Evolutionary conservation across 2,888 invertebrate species (phyloP).

Genomic region (Orchesella flavescens): DNA sequence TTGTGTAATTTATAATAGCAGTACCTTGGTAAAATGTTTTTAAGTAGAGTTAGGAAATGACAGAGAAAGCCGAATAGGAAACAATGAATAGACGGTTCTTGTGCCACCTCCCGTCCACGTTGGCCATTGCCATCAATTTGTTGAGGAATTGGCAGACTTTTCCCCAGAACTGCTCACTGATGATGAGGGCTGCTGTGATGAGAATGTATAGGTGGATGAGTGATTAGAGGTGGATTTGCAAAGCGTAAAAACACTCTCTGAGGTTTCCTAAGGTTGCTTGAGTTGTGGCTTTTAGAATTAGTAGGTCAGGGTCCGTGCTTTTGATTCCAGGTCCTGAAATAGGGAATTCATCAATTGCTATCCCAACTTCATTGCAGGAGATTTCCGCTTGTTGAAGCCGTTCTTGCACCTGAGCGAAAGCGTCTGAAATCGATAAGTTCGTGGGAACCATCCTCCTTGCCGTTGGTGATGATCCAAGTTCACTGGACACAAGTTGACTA

Average conservation of each 20-base stretch:
- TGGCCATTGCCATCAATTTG: conserved; percentile 31
- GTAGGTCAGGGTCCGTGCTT: conserved; percentile 87
- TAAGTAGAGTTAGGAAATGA: conserved; percentile 49
- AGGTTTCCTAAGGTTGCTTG: conserved; percentile 90
- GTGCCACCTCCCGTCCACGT: not conserved
- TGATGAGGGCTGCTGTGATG: conserved; percentile 36
- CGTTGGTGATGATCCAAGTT: conserved; percentile 77
- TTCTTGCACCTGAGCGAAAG: conserved; percentile 89
- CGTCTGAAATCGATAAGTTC: conserved; percentile 86
- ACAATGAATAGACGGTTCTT: conserved; percentile 27
- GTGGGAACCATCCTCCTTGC: conserved; percentile 72
- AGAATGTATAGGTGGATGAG: conserved; percentile 39
- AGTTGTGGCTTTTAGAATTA: conserved; percentile 91
- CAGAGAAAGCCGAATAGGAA: conserved; percentile 30
- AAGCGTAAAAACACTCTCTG: conserved; percentile 88
- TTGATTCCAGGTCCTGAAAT: conserved; percentile 75
- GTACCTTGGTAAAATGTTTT: no score
- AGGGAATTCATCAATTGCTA: conserved; percentile 84
- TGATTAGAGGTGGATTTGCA: conserved; percentile 78
- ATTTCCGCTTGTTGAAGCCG: conserved; percentile 91
- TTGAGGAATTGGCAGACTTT: conserved; percentile 44
- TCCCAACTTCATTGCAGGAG: conserved; percentile 85
- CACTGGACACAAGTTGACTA: conserved; percentile 86
- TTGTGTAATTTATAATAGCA: no score
- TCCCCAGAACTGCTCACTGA: conserved; percentile 60